Conservation (phyloP, 2,888 invertebrate genomes). For the Neuroscelio doddi region DNA sequence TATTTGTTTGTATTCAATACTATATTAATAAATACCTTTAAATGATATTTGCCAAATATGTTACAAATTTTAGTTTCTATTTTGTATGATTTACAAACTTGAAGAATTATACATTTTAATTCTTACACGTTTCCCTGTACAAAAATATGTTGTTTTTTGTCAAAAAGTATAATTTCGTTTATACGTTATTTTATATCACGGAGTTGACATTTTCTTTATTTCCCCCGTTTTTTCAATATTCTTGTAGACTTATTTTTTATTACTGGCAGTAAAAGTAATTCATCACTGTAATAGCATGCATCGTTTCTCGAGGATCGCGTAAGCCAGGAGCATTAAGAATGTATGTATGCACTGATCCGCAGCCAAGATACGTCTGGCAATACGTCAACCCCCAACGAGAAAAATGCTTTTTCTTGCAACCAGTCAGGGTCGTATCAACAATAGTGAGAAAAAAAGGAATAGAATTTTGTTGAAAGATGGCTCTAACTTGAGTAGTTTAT, state of each 20-base stretch:
- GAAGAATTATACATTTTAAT: too few species aligned
- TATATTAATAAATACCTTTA: too few species aligned
- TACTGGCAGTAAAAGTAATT: slow-evolving; percentile 56
- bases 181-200: neutral
- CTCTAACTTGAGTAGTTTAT: too few species aligned
- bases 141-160: neutral
- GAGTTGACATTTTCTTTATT: slow-evolving; percentile 29
- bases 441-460: slow-evolving; percentile 11
- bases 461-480: slow-evolving; percentile 8
- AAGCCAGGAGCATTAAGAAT: slow-evolving; percentile 59
- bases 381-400: slow-evolving; percentile 61
- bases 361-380: slow-evolving; percentile 63
- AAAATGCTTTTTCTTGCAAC: slow-evolving; percentile 53
- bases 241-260: slow-evolving; percentile 37
- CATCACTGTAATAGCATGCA: slow-evolving; percentile 57
- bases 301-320: slow-evolving; percentile 44
- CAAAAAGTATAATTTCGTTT: neutral
- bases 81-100: too few species aligned
- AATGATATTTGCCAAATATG: too few species aligned
- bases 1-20: too few species aligned
- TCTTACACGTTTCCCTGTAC: neutral
- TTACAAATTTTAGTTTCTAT: too few species aligned
- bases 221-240: slow-evolving; percentile 36
- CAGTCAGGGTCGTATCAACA: slow-evolving; percentile 18
- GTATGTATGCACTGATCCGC: slow-evolving; percentile 65